A percentile compares a stretch with the other conserved stretches of the same genome.
These are phyloP conservation scores for Lepidocolaptes lacrymiger DNA, from an alignment of 2,797 vertebrate species.

Conservation along the genomic window DNA sequence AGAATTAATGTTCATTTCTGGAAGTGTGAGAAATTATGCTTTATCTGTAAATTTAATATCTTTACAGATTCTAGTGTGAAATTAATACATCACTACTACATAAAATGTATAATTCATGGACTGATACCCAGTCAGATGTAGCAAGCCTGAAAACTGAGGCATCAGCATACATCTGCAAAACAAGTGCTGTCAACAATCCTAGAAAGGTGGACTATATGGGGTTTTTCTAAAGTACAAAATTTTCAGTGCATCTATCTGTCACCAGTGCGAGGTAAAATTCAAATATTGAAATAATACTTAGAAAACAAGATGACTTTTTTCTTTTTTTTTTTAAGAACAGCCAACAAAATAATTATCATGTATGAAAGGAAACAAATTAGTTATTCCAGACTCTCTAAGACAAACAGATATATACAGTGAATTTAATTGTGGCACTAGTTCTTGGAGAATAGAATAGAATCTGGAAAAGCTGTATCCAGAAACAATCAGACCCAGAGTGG, in stretches of 20 bases:
- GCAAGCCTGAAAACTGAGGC: slow-evolving; percentile 1
- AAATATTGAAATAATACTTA: background rate
- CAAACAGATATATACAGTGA: background rate
- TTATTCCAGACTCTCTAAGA: background rate
- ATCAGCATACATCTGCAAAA: slow-evolving; percentile 2
- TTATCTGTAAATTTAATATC: slow-evolving; percentile 33
- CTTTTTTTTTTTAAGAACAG: background rate
- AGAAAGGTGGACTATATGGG: background rate
- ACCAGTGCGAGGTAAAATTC: background rate
- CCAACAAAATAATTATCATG: background rate
- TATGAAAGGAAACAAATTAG: background rate
- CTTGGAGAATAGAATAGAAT: background rate
- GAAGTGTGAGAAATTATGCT: slow-evolving; percentile 18
- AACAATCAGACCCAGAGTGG: no score
- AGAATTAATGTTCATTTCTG: slow-evolving; percentile 27
- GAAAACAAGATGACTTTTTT: background rate
- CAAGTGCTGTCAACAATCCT: background rate
- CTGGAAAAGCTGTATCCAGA: no score
- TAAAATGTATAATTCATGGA: slow-evolving; percentile 44
- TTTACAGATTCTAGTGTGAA: slow-evolving; percentile 47
- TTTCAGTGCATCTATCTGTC: background rate
- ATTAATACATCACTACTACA: slow-evolving; percentile 39
- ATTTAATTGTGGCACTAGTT: background rate
- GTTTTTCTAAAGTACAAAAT: background rate
- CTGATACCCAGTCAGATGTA: background rate